Conservation (phyloP, 2,113 vertebrate genomes). For the Raphicerus campestris region DNA sequence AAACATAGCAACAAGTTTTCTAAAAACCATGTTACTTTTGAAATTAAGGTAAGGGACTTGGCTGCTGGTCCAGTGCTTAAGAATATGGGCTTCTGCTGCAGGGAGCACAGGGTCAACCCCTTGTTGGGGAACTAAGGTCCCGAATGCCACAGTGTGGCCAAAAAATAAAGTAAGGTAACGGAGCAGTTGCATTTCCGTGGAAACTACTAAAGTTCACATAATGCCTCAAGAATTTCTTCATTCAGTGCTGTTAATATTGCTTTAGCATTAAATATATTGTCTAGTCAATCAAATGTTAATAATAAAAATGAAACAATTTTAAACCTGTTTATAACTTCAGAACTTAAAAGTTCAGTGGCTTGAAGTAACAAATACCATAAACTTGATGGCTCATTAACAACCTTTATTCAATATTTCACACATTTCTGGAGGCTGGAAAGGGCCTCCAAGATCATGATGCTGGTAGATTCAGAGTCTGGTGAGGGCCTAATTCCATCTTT, state of each 20-base stretch:
- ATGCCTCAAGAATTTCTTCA: no score
- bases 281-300: neutral
- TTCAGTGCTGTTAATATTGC: neutral
- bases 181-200: neutral
- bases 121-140: neutral
- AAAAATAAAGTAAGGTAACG: neutral
- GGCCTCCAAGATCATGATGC: neutral
- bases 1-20: neutral
- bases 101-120: neutral
- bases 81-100: neutral
- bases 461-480: neutral
- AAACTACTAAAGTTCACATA: neutral
- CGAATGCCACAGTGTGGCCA: neutral
- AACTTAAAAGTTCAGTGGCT: neutral
- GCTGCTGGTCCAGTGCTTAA: neutral
- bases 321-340: neutral
- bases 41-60: neutral
- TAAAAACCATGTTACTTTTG: neutral
- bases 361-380: neutral
- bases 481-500: neutral
- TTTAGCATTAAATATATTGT: neutral
- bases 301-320: neutral
- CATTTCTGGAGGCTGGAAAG: neutral
- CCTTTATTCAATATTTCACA: neutral
- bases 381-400: neutral